Evolutionary conservation across 35 echinoderm and acorn worm genomes (phyloP).

Genomic region (Ophioderma brevispina): DNA sequence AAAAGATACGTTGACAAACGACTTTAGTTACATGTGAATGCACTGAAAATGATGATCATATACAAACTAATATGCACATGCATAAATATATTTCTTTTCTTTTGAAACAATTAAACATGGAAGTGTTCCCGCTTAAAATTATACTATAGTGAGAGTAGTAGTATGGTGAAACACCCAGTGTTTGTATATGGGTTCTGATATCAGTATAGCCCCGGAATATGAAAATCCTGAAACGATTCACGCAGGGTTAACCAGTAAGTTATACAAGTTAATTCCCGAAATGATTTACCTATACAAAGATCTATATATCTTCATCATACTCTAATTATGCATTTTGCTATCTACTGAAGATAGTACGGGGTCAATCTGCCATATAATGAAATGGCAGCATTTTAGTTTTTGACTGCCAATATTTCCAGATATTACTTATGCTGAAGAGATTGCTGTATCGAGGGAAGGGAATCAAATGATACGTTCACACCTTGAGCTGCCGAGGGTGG

Average conservation of each 20-base stretch:
- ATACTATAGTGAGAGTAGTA: too few species aligned
- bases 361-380: neutral
- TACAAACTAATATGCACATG: neutral
- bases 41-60: neutral
- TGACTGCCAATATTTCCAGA: neutral
- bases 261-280: too few species aligned
- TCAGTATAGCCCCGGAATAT: too few species aligned
- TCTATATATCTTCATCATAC: too few species aligned
- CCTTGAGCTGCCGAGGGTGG: neutral
- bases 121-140: too few species aligned
- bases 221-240: too few species aligned
- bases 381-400: neutral
- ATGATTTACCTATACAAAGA: too few species aligned
- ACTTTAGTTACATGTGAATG: neutral
- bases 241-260: too few species aligned
- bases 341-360: neutral
- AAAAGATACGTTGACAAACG: neutral
- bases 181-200: too few species aligned
- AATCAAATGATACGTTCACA: conserved; percentile 8
- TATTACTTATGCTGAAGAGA: neutral
- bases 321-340: too few species aligned
- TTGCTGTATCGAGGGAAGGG: neutral
- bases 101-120: neutral
- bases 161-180: too few species aligned
- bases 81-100: neutral